Percentiles rank a stretch among this genome's conserved stretches.
Evolutionary conservation across 53 echinoderm and acorn worm species (phyloP).

Genomic region (Holothuria leucospilota): DNA sequence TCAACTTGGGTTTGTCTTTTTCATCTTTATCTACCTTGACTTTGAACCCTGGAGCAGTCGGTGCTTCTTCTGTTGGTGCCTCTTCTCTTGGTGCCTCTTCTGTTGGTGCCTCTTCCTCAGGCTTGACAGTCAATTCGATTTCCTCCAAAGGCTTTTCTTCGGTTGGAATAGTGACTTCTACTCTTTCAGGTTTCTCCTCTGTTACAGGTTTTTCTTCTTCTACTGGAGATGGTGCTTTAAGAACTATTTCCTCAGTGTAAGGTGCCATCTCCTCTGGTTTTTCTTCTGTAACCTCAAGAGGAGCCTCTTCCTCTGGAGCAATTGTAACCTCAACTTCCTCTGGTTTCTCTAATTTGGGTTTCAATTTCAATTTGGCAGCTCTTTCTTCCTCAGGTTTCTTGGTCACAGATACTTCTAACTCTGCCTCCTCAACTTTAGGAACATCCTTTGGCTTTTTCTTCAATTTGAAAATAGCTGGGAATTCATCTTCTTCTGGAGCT

Average conservation of each 20-base stretch:
- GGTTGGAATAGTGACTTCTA: not conserved
- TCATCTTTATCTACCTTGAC: conserved; percentile 22
- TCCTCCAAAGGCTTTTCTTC: conserved; percentile 57
- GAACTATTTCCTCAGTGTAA: conserved; percentile 10
- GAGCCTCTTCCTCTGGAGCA: conserved; percentile 41
- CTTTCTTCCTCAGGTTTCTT: conserved; percentile 39
- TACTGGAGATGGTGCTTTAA: too few relatives aligned
- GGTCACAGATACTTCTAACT: conserved; percentile 9
- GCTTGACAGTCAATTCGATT: conserved; percentile 38
- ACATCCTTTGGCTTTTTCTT: conserved; percentile 36
- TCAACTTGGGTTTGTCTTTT: conserved; percentile 1
- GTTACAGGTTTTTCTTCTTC: conserved; percentile 27
- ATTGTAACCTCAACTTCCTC: conserved; percentile 49
- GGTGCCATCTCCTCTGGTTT: conserved; percentile 49
- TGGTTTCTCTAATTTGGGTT: conserved; percentile 43
- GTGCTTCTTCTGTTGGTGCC: conserved; percentile 53
- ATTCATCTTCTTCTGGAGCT: conserved; percentile 34
- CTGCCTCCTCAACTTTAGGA: not conserved
- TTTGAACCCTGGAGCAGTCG: conserved; percentile 13
- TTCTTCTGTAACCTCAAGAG: conserved; percentile 40
- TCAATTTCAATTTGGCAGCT: conserved; percentile 35
- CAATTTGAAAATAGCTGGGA: conserved; percentile 17
- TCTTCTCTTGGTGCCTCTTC: conserved; percentile 71
- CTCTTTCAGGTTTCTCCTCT: not conserved
- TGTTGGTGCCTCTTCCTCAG: conserved; percentile 57